Evolutionary conservation across 2,113 vertebrate genomes (phyloP).

Genomic region (Nannobrachium achirus): DNA sequence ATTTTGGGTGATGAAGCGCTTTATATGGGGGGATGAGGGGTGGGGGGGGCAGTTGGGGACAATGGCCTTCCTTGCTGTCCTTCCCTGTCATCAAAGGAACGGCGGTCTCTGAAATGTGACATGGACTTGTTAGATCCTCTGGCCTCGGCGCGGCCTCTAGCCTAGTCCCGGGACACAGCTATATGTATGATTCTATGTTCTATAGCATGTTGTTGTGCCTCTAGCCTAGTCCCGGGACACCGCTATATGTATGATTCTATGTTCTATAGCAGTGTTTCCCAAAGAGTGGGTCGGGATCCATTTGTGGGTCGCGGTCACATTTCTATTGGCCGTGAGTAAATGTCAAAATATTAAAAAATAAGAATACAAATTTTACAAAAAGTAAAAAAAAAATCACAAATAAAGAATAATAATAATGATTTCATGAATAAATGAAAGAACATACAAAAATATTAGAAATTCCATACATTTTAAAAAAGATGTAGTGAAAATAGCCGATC

Average conservation of each 20-base stretch:
- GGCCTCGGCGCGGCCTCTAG: slow-evolving; percentile 16
- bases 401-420: too few species aligned
- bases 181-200: background rate
- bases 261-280: background rate
- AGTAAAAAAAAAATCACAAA: too few species aligned
- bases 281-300: too few species aligned
- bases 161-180: background rate
- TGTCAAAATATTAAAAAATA: too few species aligned
- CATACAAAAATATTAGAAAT: too few species aligned
- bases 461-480: too few species aligned
- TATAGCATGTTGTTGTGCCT: background rate
- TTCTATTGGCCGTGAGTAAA: too few species aligned
- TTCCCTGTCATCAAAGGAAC: slow-evolving; percentile 51
- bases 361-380: too few species aligned
- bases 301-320: too few species aligned
- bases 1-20: slow-evolving; percentile 5
- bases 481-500: too few species aligned
- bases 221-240: background rate
- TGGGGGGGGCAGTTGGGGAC: slow-evolving; percentile 12
- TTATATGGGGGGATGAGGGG: slow-evolving; percentile 30
- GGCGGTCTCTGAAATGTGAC: slow-evolving; percentile 36
- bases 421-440: too few species aligned
- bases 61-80: background rate
- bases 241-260: background rate
- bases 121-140: slow-evolving; percentile 58